These are phyloP conservation scores for Dermatemys mawii DNA, from an alignment of 2,113 vertebrate genomes.

Conservation along the genomic window DNA sequence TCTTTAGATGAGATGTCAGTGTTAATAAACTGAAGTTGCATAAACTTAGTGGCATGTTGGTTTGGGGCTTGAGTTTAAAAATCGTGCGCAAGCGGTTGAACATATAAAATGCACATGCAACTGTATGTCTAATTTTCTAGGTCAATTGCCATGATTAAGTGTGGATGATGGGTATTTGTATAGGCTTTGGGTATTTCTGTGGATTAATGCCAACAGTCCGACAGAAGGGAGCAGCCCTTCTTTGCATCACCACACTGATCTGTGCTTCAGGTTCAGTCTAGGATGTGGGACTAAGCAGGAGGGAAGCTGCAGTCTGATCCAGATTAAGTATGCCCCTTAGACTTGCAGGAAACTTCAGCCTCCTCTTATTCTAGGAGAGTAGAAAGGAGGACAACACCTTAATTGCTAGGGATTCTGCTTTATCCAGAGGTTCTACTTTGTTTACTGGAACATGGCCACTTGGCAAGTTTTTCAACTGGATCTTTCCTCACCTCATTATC, in stretches of 20 bases:
- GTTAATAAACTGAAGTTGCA: no score
- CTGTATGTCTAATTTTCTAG: neutral
- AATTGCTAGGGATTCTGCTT: neutral
- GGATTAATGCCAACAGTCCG: neutral
- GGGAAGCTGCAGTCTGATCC: neutral
- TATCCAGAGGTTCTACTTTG: neutral
- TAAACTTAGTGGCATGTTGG: neutral
- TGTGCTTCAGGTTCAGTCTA: neutral
- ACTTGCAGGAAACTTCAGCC: neutral
- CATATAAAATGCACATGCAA: neutral
- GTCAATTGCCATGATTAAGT: neutral
- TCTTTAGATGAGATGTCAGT: neutral
- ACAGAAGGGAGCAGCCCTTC: neutral
- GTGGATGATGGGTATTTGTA: neutral
- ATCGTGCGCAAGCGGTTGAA: neutral
- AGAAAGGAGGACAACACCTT: neutral
- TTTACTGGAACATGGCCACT: neutral
- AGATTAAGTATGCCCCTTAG: neutral
- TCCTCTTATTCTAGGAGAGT: neutral
- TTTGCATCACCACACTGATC: fast-evolving
- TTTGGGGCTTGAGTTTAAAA: neutral
- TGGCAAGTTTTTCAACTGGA: neutral
- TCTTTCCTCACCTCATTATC: neutral
- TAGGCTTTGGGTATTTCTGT: neutral
- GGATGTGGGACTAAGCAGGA: neutral